phyloP scores from a whole-genome alignment of 2,888 invertebrate species.

The Anthrax anthrax region DNA sequence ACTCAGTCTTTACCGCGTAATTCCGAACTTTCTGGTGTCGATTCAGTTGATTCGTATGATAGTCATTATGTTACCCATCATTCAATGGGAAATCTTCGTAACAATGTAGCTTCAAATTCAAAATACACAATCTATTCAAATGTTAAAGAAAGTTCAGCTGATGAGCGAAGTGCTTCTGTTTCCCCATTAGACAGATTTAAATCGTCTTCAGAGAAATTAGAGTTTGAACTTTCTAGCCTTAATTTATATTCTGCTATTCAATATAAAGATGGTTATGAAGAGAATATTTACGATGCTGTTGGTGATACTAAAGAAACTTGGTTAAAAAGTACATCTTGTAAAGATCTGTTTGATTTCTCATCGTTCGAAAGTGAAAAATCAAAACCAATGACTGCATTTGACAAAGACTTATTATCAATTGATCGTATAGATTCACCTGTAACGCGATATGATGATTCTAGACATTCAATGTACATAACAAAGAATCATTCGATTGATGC shows the following conservation, averaged over 20 bases:
- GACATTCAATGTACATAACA: slow-evolving; percentile 45
- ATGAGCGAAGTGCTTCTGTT: slow-evolving; percentile 18
- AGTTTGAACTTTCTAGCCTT: slow-evolving; percentile 42
- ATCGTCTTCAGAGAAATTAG: slow-evolving; percentile 35
- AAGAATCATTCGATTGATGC: slow-evolving; percentile 50
- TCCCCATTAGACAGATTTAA: slow-evolving; percentile 22
- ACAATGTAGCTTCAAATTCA: slow-evolving; percentile 9
- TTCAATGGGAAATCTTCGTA: slow-evolving; percentile 16
- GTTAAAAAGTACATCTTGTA: slow-evolving; percentile 71
- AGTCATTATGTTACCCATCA: slow-evolving; percentile 33
- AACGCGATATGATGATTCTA: slow-evolving; percentile 56
- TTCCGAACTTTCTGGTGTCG: slow-evolving; percentile 31
- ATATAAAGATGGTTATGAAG: slow-evolving; percentile 20
- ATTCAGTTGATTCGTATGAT: slow-evolving; percentile 34
- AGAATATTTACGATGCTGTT: slow-evolving; percentile 30
- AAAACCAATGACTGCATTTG: slow-evolving; percentile 34
- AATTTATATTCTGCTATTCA: slow-evolving; percentile 40
- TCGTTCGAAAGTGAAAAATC: slow-evolving; percentile 43
- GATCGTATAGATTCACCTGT: slow-evolving; percentile 52
- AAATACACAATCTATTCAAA: slow-evolving; percentile 23
- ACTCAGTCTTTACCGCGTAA: slow-evolving; percentile 32
- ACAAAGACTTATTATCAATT: slow-evolving; percentile 32
- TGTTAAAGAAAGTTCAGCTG: slow-evolving; percentile 29
- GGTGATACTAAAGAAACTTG: slow-evolving; percentile 36
- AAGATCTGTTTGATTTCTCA: slow-evolving; percentile 63